These are phyloP conservation scores for Bradypodion pumilum DNA, from an alignment of 2,797 vertebrate genomes.

Conservation along the genomic window DNA sequence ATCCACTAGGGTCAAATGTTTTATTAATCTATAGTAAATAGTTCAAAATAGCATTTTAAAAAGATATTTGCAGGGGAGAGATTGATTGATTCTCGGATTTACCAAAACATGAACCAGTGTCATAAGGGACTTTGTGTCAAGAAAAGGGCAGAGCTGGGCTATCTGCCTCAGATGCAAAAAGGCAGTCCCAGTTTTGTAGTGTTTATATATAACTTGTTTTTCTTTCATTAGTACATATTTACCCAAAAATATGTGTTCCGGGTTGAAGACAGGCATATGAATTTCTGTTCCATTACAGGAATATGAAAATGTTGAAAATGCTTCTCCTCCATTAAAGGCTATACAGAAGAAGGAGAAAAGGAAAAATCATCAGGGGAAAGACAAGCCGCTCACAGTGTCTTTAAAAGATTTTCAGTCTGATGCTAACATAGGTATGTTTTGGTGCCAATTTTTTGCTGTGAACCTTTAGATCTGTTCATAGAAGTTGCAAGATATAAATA, in stretches of 20 bases:
- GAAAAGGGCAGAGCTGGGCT: too few relatives aligned
- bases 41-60: neutral
- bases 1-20: neutral
- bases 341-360: slow-evolving; percentile 90
- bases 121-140: too few relatives aligned
- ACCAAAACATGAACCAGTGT: too few relatives aligned
- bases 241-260: too few relatives aligned
- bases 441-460: neutral
- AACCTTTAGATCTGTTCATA: slow-evolving; percentile 15
- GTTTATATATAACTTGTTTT: neutral
- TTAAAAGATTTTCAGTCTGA: slow-evolving; percentile 94
- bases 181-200: too few relatives aligned
- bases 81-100: too few relatives aligned
- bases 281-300: slow-evolving; percentile 70
- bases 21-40: neutral
- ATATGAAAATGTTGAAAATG: slow-evolving; percentile 75
- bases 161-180: too few relatives aligned
- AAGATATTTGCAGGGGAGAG: too few relatives aligned
- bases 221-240: neutral
- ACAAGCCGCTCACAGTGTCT: slow-evolving; percentile 89
- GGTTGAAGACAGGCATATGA: neutral
- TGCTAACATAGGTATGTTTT: slow-evolving; percentile 70
- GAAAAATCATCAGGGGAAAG: slow-evolving; percentile 90
- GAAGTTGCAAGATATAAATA: slow-evolving; percentile 2
- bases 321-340: slow-evolving; percentile 83